phyloP scores from a whole-genome alignment of 2,113 vertebrate genomes.

The Otocyon megalotis region DNA sequence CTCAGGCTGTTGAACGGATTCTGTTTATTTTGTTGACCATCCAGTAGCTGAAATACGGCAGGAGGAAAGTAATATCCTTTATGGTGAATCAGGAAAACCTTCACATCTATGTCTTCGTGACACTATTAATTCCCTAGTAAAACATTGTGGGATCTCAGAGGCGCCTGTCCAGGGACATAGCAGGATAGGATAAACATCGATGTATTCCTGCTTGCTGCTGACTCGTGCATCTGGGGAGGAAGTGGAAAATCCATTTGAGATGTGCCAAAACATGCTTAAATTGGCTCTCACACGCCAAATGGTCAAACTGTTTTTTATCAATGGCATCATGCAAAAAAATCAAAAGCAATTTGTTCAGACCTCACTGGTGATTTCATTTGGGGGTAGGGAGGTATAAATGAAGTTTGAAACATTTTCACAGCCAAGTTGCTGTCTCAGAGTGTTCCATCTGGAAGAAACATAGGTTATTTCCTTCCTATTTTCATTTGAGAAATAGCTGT shows the following conservation, averaged over 20 bases:
- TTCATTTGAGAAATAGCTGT: slow-evolving; percentile 52
- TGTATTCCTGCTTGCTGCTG: slow-evolving; percentile 64
- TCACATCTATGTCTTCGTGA: background rate
- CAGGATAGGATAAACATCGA: slow-evolving; percentile 31
- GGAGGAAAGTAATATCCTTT: background rate
- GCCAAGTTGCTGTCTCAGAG: background rate
- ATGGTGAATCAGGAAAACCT: background rate
- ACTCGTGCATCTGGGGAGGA: slow-evolving; percentile 69
- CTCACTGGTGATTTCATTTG: background rate
- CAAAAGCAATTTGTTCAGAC: slow-evolving; percentile 29
- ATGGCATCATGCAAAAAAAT: slow-evolving; percentile 43
- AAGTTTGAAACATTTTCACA: slow-evolving; percentile 42
- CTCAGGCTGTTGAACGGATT: background rate
- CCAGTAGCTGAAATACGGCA: background rate
- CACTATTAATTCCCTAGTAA: background rate
- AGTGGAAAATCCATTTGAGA: slow-evolving; percentile 77
- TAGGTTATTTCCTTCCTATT: background rate
- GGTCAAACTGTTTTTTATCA: slow-evolving; percentile 60
- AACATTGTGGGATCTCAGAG: slow-evolving; percentile 28
- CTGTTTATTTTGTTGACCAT: background rate
- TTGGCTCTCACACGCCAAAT: background rate
- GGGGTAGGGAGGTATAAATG: background rate
- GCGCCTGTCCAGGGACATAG: slow-evolving; percentile 4
- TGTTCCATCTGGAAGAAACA: background rate
- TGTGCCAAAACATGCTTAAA: slow-evolving; percentile 72